Base-by-base conservation (phyloP, 2,797 vertebrate genomes). In the Dendrocincla tyrannina region DNA sequence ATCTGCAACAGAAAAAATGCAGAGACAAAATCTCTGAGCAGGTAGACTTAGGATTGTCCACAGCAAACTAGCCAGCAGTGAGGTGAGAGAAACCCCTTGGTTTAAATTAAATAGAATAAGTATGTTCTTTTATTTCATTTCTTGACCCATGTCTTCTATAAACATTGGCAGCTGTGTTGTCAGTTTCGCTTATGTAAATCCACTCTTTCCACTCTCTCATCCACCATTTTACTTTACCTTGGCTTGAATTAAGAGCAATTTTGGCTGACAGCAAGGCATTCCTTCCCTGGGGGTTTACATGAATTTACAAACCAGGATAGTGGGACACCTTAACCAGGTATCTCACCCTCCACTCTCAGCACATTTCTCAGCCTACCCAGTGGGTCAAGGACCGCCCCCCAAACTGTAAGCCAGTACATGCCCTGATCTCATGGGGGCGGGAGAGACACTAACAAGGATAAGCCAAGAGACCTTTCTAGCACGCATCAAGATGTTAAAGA, bases 141-240 rank as follows among this genome's bases (percentile, higher is more conserved):
- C 73, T 94, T 95, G 62, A 86, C 67, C 70, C 12, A 55, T 46
- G 59, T 44, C 69, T 86, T 94, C 53, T 78, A 88, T 73, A 95
- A 94, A 90, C 50, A 88, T 46, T 67, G 74, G n/a, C 93, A 91
- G 69, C 39, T 42, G 2, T 52, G 55, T 69, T 91, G 88, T 85
- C 62, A 82, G 63, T 91, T 95, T 88, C 77, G 44, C 74, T 88
- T 84, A 78, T 94, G 69, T 70, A 94, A 91, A 94, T 86, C 74
- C 63, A 55, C 76, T 63, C 39, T 82, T 91, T 90, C 77, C 41
- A 85, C 55, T 76, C 50, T 52, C 47, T 76, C 20, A 20, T 12
- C 28, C 70, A 91, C 15, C 52, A 63, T 59, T 85, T 83, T 73
- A 52, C 70, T 67, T 69, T 85, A 58, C 68, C 52, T 79, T 79